These are phyloP conservation scores for Spea hammondii DNA, from an alignment of 2,797 vertebrate species.

Conservation along the genomic window DNA sequence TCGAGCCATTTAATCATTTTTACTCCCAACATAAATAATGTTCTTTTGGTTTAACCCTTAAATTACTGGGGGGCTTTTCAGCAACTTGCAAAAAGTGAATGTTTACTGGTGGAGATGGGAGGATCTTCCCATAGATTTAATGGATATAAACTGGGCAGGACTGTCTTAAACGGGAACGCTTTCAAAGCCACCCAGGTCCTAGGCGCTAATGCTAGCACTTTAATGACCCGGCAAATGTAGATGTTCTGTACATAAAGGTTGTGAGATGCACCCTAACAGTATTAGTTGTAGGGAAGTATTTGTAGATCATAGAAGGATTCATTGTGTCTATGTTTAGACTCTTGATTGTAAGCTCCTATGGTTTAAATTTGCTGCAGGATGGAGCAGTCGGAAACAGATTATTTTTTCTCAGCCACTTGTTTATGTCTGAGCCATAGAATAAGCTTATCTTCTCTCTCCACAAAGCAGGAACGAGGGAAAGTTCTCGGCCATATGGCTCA, in stretches of 20 bases:
- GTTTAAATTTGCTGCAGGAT: neutral
- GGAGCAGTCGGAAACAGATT: slow-evolving; percentile 12
- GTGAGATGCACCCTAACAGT: too few species aligned
- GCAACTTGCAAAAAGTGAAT: too few species aligned
- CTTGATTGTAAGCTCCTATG: slow-evolving; percentile 1
- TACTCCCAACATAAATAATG: slow-evolving; percentile 21
- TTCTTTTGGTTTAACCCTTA: slow-evolving; percentile 32
- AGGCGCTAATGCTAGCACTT: too few species aligned
- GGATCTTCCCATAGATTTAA: too few species aligned
- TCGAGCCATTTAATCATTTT: slow-evolving; percentile 26
- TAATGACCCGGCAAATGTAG: too few species aligned
- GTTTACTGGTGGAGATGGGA: too few species aligned
- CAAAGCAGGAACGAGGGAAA: slow-evolving; percentile 11
- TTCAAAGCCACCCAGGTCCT: too few species aligned
- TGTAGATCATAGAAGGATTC: too few species aligned
- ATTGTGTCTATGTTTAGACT: neutral
- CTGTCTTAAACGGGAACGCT: too few species aligned
- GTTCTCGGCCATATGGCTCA: neutral
- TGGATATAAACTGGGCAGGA: too few species aligned
- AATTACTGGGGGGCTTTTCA: neutral
- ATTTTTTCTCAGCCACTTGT: neutral
- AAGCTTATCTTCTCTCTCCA: slow-evolving; percentile 8
- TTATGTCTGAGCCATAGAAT: neutral
- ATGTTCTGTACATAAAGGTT: too few species aligned
- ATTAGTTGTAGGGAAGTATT: too few species aligned